phyloP scores from a whole-genome alignment of 2,888 invertebrate genomes.

The Watsonalla binaria region DNA sequence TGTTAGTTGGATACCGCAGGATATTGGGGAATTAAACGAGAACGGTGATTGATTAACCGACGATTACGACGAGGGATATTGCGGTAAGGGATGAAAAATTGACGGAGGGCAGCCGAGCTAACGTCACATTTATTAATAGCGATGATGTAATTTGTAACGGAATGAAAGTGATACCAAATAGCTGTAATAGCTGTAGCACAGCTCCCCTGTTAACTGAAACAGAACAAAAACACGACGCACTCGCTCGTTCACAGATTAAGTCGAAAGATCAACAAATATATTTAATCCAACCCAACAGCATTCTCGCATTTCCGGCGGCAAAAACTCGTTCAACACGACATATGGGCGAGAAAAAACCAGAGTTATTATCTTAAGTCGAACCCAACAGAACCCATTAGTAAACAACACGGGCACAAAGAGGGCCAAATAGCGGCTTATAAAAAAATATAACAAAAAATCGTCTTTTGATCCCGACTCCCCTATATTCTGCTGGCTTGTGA shows the following conservation, averaged over 20 bases:
- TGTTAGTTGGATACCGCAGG: constrained; percentile 72
- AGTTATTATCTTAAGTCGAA: constrained; percentile 78
- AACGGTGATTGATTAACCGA: constrained; percentile 70
- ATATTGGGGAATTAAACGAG: constrained; percentile 74
- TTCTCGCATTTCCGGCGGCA: constrained; percentile 74
- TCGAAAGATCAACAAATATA: constrained; percentile 73
- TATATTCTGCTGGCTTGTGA: constrained; percentile 57
- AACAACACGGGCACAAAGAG: constrained; percentile 76
- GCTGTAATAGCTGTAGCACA: constrained; percentile 24
- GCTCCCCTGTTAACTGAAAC: constrained; percentile 30
- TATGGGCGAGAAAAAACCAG: constrained; percentile 72
- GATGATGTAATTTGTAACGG: constrained; percentile 35
- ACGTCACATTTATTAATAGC: constrained; percentile 9
- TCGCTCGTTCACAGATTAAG: constrained; percentile 60
- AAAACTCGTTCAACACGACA: constrained; percentile 62
- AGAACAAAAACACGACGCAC: constrained; percentile 43
- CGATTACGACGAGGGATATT: constrained; percentile 68
- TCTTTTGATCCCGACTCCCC: constrained; percentile 73
- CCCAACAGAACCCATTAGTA: constrained; percentile 78
- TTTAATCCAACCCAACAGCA: constrained; percentile 69
- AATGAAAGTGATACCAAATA: constrained; percentile 47
- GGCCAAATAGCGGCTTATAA: constrained; percentile 73
- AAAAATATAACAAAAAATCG: constrained; percentile 72
- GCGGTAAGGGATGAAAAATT: constrained; percentile 50
- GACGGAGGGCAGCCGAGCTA: constrained; percentile 25